These are phyloP conservation scores for Antidorcas marsupialis DNA, from an alignment of 2,113 vertebrate species.

Conservation along the genomic window DNA sequence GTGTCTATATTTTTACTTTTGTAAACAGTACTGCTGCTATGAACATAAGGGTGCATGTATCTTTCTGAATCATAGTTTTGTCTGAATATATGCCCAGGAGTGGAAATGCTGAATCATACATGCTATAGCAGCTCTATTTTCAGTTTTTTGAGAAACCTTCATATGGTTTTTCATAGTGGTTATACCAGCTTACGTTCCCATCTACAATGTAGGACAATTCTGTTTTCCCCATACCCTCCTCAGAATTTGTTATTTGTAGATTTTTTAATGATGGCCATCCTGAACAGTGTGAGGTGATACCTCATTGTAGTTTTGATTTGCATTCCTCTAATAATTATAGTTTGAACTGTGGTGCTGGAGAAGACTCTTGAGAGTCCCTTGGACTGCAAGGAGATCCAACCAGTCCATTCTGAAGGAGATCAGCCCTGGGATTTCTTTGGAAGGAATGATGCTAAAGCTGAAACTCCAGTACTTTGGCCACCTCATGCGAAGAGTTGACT, in stretches of 20 bases:
- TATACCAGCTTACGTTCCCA: background rate
- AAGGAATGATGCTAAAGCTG: no score
- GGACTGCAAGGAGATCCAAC: no score
- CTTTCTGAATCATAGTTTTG: background rate
- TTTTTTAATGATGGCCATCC: background rate
- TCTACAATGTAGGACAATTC: background rate
- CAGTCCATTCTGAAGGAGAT: no score
- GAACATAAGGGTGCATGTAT: background rate
- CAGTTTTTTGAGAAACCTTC: background rate
- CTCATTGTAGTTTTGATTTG: background rate
- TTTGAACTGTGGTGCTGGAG: no score
- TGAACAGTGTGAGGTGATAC: background rate
- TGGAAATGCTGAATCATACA: background rate
- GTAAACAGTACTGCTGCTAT: background rate
- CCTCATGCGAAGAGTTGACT: no score
- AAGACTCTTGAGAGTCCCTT: no score
- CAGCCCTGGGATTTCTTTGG: no score
- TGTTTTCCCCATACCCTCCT: background rate
- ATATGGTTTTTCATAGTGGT: background rate
- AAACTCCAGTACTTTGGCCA: no score
- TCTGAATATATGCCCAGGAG: background rate
- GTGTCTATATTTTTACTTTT: background rate
- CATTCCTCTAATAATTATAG: background rate
- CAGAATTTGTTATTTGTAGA: background rate
- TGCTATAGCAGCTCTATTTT: accelerated